These are phyloP conservation scores for Gambusia affinis DNA, from an alignment of 2,113 vertebrate species.

Conservation along the genomic window DNA sequence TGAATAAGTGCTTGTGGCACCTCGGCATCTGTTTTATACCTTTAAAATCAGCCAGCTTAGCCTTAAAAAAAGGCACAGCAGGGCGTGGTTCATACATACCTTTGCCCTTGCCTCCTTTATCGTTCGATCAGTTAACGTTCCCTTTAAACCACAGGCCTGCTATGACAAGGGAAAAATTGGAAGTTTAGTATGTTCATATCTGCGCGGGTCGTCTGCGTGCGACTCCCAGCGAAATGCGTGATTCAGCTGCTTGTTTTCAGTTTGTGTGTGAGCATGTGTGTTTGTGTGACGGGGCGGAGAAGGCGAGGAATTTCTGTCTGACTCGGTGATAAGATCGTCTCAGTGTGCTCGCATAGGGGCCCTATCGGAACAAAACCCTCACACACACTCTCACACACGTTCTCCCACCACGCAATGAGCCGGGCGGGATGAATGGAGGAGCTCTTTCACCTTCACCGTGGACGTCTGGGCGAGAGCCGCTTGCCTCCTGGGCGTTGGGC, in stretches of 20 bases:
- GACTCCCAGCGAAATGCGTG: slow-evolving; percentile 38
- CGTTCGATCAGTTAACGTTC: slow-evolving; percentile 67
- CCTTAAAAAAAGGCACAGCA: slow-evolving; percentile 35
- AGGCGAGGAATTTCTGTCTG: slow-evolving; percentile 66
- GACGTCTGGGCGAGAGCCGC: neutral
- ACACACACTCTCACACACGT: slow-evolving; percentile 24
- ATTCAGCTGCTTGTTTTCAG: slow-evolving; percentile 51
- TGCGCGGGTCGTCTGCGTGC: slow-evolving; percentile 22
- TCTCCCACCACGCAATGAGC: slow-evolving; percentile 36
- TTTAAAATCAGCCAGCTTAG: slow-evolving; percentile 48
- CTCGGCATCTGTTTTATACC: slow-evolving; percentile 41
- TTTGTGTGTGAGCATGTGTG: slow-evolving; percentile 18
- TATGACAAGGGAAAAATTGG: slow-evolving; percentile 56
- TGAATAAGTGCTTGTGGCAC: slow-evolving; percentile 38
- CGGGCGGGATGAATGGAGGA: slow-evolving; percentile 4
- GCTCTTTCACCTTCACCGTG: neutral
- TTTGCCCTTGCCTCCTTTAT: slow-evolving; percentile 72
- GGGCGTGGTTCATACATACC: slow-evolving; percentile 75
- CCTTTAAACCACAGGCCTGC: slow-evolving; percentile 57
- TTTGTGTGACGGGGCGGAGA: slow-evolving; percentile 33
- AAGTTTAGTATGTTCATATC: slow-evolving; percentile 49
- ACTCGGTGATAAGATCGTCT: slow-evolving; percentile 73
- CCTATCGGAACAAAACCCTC: slow-evolving; percentile 50
- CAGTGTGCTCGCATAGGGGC: slow-evolving; percentile 69
- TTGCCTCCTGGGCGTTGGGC: neutral